phyloP scores from a whole-genome alignment of 2,797 vertebrate species.

The Orientallactaga sibirica region DNA sequence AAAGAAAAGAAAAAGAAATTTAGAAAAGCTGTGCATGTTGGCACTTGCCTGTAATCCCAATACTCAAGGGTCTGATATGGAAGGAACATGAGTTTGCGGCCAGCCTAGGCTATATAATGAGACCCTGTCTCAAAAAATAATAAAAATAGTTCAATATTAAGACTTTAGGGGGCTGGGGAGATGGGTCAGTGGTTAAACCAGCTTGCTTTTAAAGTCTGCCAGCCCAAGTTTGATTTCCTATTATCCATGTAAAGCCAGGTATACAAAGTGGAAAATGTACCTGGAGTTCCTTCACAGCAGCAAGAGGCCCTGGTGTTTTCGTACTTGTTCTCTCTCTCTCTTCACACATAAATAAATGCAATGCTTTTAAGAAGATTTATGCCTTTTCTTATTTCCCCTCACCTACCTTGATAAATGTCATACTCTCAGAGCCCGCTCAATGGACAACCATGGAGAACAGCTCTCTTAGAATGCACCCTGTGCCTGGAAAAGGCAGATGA shows the following conservation, averaged over 20 bases:
- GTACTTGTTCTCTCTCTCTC: too few species aligned
- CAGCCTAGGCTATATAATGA: not conserved
- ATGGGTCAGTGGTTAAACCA: too few species aligned
- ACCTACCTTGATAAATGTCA: not conserved
- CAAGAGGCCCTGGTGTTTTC: too few species aligned
- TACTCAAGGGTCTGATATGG: not conserved
- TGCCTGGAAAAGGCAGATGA: slow-evolving; percentile 20
- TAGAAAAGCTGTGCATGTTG: not conserved
- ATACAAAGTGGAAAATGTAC: too few species aligned
- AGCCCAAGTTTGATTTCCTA: too few species aligned
- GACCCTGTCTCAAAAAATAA: not conserved
- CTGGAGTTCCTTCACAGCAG: too few species aligned
- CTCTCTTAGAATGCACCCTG: not conserved
- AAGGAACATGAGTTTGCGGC: not conserved
- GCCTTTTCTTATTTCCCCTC: not conserved
- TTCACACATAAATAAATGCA: too few species aligned
- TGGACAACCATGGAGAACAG: not conserved
- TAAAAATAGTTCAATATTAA: not conserved
- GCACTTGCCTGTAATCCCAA: not conserved
- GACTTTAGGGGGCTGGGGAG: not conserved
- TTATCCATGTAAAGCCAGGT: too few species aligned
- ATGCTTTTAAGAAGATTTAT: too few species aligned
- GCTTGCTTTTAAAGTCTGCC: too few species aligned
- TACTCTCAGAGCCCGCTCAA: not conserved
- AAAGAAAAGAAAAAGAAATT: not conserved